Conservation (phyloP, 2,797 vertebrate genomes). For the Philypnodon macrostomus region DNA sequence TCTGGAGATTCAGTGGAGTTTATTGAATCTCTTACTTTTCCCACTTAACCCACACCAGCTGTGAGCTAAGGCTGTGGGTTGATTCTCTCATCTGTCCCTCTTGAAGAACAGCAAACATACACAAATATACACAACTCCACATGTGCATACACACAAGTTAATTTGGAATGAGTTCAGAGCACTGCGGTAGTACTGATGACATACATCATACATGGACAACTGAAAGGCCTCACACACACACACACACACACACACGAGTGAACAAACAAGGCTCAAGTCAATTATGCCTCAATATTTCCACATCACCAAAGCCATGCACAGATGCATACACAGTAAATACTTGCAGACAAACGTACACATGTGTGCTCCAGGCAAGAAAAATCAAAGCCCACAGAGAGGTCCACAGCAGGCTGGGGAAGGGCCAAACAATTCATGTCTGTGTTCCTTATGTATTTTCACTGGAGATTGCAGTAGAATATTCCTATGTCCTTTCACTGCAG, state of each 20-base stretch:
- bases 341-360: conserved; percentile 3
- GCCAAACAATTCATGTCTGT: conserved; percentile 37
- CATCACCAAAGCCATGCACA: conserved; percentile 13
- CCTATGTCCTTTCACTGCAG: conserved; percentile 16
- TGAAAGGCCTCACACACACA: conserved; percentile 9
- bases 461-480: conserved; percentile 36
- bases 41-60: conserved; percentile 30
- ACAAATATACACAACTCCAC: background rate
- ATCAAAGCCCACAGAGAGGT: conserved; percentile 23
- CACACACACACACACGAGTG: conserved; percentile 25
- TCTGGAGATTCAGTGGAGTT: conserved; percentile 8
- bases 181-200: too few relatives aligned
- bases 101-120: conserved; percentile 2
- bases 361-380: conserved; percentile 10
- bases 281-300: conserved; percentile 16
- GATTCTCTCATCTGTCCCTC: conserved; percentile 17
- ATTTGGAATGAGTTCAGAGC: background rate
- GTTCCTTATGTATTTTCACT: conserved; percentile 13
- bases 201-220: background rate
- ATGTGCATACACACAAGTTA: conserved; percentile 1
- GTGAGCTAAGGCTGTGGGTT: conserved; percentile 20
- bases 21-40: conserved; percentile 21
- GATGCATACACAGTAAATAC: background rate
- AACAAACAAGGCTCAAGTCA: conserved; percentile 18
- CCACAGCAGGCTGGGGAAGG: conserved; percentile 9